These are phyloP conservation scores for Cordylochernes scorpioides DNA, from an alignment of 2,888 invertebrate genomes.

Conservation along the genomic window DNA sequence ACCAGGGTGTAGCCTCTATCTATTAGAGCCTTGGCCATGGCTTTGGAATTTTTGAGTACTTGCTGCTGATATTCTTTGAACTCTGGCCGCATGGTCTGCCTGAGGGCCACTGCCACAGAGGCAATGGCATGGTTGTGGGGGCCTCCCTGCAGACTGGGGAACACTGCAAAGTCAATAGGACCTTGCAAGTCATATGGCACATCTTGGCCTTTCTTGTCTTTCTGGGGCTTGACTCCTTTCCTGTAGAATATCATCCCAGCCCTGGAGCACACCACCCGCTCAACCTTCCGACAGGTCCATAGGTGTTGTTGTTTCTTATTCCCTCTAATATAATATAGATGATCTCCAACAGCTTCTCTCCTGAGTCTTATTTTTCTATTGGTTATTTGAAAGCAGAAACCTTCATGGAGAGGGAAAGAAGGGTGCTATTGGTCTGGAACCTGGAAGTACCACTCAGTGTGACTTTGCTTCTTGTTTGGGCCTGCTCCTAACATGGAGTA, in stretches of 20 bases:
- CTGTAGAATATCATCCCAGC: slow-evolving; percentile 30
- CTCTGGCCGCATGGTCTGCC: slow-evolving; percentile 20
- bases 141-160: slow-evolving; percentile 35
- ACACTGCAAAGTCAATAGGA: slow-evolving; percentile 31
- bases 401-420: too few species aligned
- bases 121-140: slow-evolving; percentile 34
- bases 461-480: too few species aligned
- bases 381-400: too few species aligned
- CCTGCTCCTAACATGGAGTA: too few species aligned
- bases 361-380: too few species aligned
- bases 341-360: too few species aligned
- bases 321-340: too few species aligned
- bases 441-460: too few species aligned
- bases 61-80: slow-evolving; percentile 64
- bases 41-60: slow-evolving; percentile 50
- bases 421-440: too few species aligned
- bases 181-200: slow-evolving; percentile 28
- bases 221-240: slow-evolving; percentile 22
- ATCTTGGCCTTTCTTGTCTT: slow-evolving; percentile 24
- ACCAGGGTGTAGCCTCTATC: slow-evolving; percentile 46
- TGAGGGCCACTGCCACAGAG: slow-evolving; percentile 24
- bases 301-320: too few species aligned
- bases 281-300: too few species aligned
- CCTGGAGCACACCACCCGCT: too few species aligned
- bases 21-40: slow-evolving; percentile 39